Evolutionary conservation across 2,113 vertebrate genomes (phyloP).

Genomic region (Zingel zingel): DNA sequence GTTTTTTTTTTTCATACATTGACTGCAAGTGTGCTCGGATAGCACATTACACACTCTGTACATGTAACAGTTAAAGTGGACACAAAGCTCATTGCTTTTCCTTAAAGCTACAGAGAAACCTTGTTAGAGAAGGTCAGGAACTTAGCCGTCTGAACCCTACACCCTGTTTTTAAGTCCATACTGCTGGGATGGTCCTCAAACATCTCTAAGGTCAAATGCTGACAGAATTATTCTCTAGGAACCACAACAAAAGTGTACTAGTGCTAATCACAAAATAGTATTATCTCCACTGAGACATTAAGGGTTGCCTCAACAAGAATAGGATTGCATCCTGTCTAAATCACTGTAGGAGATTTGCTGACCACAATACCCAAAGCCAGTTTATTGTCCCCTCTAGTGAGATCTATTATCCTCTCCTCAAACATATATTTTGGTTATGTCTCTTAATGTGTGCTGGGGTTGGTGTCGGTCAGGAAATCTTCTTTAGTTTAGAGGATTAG

Average conservation of each 20-base stretch:
- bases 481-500: constrained; percentile 86
- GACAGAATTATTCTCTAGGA: constrained; percentile 18
- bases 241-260: constrained; percentile 1
- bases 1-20: constrained; percentile 1
- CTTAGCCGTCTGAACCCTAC: constrained; percentile 10
- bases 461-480: constrained; percentile 81
- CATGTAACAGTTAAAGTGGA: constrained; percentile 16
- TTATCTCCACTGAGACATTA: constrained; percentile 54
- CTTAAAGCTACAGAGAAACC: neutral
- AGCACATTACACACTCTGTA: constrained; percentile 1
- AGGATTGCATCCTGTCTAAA: constrained; percentile 65
- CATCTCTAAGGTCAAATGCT: constrained; percentile 11
- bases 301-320: constrained; percentile 57
- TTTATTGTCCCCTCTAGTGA: constrained; percentile 75
- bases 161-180: neutral
- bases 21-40: neutral
- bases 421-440: constrained; percentile 76
- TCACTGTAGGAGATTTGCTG: constrained; percentile 74
- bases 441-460: constrained; percentile 77
- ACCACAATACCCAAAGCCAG: constrained; percentile 69
- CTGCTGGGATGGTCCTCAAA: neutral
- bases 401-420: constrained; percentile 68
- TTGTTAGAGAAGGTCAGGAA: constrained; percentile 25
- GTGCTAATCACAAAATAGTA: constrained; percentile 56
- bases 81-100: constrained; percentile 28